A percentile compares a stretch with the other conserved stretches of the same genome.
These are phyloP conservation scores for Porites cylindrica DNA, from an alignment of 92 coral and sea anemone genomes.

Conservation along the genomic window DNA sequence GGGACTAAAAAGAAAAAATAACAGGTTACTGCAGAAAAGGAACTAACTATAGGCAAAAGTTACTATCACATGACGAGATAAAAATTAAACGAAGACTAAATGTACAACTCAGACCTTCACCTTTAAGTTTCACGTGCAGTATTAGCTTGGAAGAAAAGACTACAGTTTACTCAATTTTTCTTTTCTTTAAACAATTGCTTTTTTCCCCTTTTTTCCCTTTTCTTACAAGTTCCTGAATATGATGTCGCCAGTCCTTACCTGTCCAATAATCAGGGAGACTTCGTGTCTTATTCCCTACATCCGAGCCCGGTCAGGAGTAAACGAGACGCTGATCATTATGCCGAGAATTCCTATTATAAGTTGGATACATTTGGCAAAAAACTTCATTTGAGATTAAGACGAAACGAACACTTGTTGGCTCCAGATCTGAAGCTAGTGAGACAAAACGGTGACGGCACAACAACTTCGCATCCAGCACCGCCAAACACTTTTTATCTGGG, in stretches of 20 bases:
- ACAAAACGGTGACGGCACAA: conserved; percentile 68
- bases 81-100: too few species aligned
- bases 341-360: conserved; percentile 48
- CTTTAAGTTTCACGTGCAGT: too few species aligned
- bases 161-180: too few species aligned
- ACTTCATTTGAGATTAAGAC: conserved; percentile 75
- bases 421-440: conserved; percentile 79
- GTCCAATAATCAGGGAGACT: conserved; percentile 71
- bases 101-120: too few species aligned
- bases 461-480: conserved; percentile 64
- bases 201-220: neutral
- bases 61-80: too few species aligned
- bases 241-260: conserved; percentile 70
- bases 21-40: too few species aligned
- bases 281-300: conserved; percentile 54
- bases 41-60: too few species aligned
- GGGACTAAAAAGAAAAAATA: too few species aligned
- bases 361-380: conserved; percentile 83
- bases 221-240: conserved; percentile 72
- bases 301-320: conserved; percentile 48
- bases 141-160: too few species aligned
- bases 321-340: conserved; percentile 30
- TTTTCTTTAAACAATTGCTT: too few species aligned
- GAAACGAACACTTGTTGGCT: conserved; percentile 72
- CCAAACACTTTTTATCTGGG: conserved; percentile 79